Percentiles rank a stretch among this genome's conserved stretches.
Conservation (phyloP, 2,113 vertebrate genomes). For the Sporophila hypoxantha region DNA sequence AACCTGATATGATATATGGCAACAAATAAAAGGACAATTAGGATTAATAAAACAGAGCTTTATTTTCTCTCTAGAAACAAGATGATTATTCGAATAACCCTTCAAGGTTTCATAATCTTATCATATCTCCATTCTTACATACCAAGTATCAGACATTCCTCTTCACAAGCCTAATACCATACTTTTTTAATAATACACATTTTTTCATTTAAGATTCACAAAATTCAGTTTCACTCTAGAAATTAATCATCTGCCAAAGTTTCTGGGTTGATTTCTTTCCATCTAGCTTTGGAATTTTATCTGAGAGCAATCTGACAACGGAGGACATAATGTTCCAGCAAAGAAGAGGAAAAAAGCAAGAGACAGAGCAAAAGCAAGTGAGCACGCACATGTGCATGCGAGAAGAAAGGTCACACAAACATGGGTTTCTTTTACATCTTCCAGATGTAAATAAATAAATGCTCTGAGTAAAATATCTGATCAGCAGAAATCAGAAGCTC, state of each 20-base stretch:
- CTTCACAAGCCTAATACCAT: not conserved
- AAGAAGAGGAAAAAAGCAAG: not conserved
- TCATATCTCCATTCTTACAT: not conserved
- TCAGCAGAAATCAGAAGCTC: slow-evolving; percentile 40
- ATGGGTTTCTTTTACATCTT: not conserved
- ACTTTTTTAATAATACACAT: not conserved
- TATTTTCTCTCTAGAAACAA: not conserved
- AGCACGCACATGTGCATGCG: not conserved
- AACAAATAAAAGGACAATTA: slow-evolving; percentile 21
- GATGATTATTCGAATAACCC: not conserved
- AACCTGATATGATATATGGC: not conserved
- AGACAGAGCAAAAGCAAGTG: not conserved
- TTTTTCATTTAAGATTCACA: not conserved
- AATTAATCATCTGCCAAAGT: slow-evolving; percentile 23
- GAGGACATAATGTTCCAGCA: slow-evolving; percentile 21
- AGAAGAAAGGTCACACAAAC: slow-evolving; percentile 16
- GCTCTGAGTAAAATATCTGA: slow-evolving; percentile 28
- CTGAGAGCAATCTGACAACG: slow-evolving; percentile 41
- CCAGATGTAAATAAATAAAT: no score
- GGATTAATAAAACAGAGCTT: not conserved
- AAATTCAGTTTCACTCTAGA: slow-evolving; percentile 8
- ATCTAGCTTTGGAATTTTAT: slow-evolving; percentile 36
- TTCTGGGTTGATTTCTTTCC: slow-evolving; percentile 39
- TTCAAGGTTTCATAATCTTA: not conserved
- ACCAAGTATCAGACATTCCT: not conserved